Percentiles rank a stretch among this genome's conserved stretches.
Conservation (phyloP, 2,888 invertebrate genomes). For the Xestia c-nigrum region DNA sequence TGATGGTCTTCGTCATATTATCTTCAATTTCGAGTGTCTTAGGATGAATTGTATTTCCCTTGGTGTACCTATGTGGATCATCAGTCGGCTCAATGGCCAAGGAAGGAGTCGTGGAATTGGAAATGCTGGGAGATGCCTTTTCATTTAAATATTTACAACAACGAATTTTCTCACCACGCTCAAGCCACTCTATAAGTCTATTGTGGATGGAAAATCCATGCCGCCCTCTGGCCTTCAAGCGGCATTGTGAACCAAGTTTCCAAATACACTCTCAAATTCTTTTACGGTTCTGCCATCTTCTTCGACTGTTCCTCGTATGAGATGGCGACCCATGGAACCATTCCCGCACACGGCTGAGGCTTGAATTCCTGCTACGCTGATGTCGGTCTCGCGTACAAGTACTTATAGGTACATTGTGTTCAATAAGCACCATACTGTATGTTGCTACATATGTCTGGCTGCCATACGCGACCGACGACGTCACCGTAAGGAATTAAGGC, state of each 20-base stretch:
- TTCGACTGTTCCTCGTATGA: background rate
- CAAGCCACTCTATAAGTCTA: background rate
- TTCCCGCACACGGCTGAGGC: background rate
- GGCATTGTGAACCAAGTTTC: background rate
- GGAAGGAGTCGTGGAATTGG: background rate
- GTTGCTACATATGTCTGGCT: no score
- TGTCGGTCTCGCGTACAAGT: no score
- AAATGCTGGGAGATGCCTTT: background rate
- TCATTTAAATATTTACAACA: background rate
- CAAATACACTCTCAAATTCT: background rate
- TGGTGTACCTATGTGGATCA: background rate
- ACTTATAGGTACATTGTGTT: no score
- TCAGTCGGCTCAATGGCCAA: background rate
- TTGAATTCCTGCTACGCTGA: no score
- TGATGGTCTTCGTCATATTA: background rate
- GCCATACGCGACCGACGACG: no score
- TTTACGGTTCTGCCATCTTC: background rate
- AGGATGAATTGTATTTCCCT: background rate
- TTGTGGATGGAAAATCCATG: background rate
- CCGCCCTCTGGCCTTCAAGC: background rate
- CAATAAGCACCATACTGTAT: no score
- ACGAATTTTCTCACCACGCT: background rate
- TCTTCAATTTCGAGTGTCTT: background rate
- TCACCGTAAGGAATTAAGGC: no score
- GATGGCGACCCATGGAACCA: background rate